Base-by-base conservation (phyloP, 2,113 vertebrate species). In the Myocastor coypus region DNA sequence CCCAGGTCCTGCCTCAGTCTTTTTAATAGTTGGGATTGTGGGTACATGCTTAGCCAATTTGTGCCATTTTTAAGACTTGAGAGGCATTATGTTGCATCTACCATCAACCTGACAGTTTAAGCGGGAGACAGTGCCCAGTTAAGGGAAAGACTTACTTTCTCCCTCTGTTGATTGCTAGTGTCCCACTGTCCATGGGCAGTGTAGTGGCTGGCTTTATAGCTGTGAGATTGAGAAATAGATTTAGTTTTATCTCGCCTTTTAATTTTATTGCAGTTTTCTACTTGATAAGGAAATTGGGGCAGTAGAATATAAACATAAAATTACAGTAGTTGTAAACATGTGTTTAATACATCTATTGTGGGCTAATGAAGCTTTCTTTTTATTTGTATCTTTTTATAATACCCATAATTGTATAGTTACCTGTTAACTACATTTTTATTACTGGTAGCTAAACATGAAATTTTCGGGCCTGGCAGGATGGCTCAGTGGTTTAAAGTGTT, bases 241-340 rank as follows among this genome's bases (percentile, higher is more conserved):
- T 46, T 85, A 59, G 37, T 52, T 97, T 93, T n/a, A 59, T 42
- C 42, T 87, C 89, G 46, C 59, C 57, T 42, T 96, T 92, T 91
- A 87, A 92, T 81, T 66, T 46, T 87, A 24, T 84, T 87, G 81
- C 71, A 59, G 40, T 57, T 92, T 95, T 77, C 80, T 88, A 28
- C 81, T 71, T 86, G 34, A 55, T 59, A 71, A 64, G 93, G 82
- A 83, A 83, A 61, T 83, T 66, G 80, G 50, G 59, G 16, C 7
- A 66, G n/a, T n/a, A 87, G 20, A 84, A 81, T 77, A 42, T 75
- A 89, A 85, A 83, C 85, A 61, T 75, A 92, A 89, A 83, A 80
- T 40, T 61, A 24, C 68, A 64, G 50, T 83, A 81, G 19, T 77
- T 95, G 81, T 7, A 91, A 75, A 40, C 20, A 81, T 19, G n/a